These are phyloP conservation scores for Zosterops japonicus DNA, from an alignment of 2,113 vertebrate genomes.

Conservation along the genomic window DNA sequence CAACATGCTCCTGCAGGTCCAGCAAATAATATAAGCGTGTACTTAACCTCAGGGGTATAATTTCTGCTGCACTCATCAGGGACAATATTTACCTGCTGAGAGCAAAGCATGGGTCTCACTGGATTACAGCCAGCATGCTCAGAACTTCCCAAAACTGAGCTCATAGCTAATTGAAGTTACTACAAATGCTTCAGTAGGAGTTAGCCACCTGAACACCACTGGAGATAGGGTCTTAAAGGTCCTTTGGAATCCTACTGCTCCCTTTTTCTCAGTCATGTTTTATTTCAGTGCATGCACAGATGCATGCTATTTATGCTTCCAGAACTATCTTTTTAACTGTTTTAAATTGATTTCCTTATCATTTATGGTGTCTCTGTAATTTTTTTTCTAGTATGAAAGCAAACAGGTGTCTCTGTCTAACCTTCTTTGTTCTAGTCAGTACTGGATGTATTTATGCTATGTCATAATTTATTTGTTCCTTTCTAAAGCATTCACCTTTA, in stretches of 20 bases:
- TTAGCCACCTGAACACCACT: background rate
- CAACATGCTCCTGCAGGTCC: background rate
- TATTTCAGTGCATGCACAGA: background rate
- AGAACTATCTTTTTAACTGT: background rate
- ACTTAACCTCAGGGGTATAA: background rate
- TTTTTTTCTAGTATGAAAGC: background rate
- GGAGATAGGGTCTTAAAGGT: background rate
- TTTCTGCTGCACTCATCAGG: background rate
- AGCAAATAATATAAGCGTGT: background rate
- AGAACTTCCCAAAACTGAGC: background rate
- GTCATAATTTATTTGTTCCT: conserved; percentile 13
- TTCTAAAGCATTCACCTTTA: conserved; percentile 8
- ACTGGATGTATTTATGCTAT: background rate
- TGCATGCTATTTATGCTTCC: background rate
- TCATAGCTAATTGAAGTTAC: background rate
- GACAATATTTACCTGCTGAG: background rate
- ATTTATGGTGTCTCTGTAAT: background rate
- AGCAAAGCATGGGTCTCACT: background rate
- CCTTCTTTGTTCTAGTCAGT: background rate
- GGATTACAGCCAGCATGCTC: background rate
- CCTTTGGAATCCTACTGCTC: background rate
- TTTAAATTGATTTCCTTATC: background rate
- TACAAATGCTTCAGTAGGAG: background rate
- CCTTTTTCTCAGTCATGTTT: background rate
- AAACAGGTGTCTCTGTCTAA: background rate